phyloP scores from a whole-genome alignment of 2,888 invertebrate species.

The Hypomecis atomaria region DNA sequence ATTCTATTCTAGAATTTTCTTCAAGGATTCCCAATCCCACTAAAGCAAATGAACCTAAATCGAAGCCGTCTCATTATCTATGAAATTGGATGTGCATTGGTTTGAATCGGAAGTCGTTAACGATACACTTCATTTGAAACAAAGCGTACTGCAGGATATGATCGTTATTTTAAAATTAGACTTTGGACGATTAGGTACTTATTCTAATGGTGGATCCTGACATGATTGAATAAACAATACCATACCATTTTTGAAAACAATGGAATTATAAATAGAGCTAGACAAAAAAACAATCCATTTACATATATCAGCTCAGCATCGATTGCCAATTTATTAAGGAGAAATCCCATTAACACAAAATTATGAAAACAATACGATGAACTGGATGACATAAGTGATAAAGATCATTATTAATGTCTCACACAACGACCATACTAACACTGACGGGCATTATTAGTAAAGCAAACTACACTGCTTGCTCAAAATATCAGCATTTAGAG shows the following conservation, averaged over 20 bases:
- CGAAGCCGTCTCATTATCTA: background rate
- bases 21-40: slow-evolving; percentile 21
- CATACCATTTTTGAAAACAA: slow-evolving; percentile 3
- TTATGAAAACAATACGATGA: slow-evolving; percentile 54
- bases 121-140: slow-evolving; percentile 30
- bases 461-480: slow-evolving; percentile 38
- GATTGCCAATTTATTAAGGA: slow-evolving; percentile 26
- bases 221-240: background rate
- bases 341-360: slow-evolving; percentile 43
- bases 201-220: slow-evolving; percentile 12
- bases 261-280: background rate
- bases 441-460: slow-evolving; percentile 18
- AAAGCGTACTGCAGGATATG: slow-evolving; percentile 28
- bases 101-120: slow-evolving; percentile 26
- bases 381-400: slow-evolving; percentile 52
- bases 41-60: background rate
- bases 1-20: slow-evolving; percentile 30
- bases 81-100: slow-evolving; percentile 12
- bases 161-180: slow-evolving; percentile 23
- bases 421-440: slow-evolving; percentile 24
- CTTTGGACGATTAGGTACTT: slow-evolving; percentile 10
- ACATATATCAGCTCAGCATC: slow-evolving; percentile 1
- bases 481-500: slow-evolving; percentile 19
- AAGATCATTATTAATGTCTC: slow-evolving; percentile 49
- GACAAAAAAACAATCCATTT: background rate